Evolutionary conservation across 2,888 invertebrate genomes (phyloP), one percentile per base, ranked within the genome.

Genomic region (Antheraea yamamai): DNA sequence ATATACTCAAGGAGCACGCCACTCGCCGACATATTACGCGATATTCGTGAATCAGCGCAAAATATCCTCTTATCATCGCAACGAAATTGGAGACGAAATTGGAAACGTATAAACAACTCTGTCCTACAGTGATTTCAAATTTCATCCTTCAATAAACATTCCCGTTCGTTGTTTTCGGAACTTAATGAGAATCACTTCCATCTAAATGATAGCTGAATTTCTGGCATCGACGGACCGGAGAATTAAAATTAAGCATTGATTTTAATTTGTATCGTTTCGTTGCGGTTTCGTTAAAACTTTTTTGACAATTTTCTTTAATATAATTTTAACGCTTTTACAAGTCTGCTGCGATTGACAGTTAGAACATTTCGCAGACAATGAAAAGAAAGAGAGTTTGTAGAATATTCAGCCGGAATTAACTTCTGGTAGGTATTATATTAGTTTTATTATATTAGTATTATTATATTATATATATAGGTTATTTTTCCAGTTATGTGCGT

Each of bases 21-120:
- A 81, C 79, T 79, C 79, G 79, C 79, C 80, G 77, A 86, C 86
- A 85, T 88, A 89, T 88, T 88, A 85, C 84, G 47, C 12, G 85
- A 86, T 88, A 87, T 87, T 87, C 82, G 83, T 76, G 85, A 84
- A 87, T 88, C 84, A 83, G 83, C 81, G 74, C 68, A 83, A 85
- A 85, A 86, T 84, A 83, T 84, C 78, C 77, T 79, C 80, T 83
- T 81, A 84, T 82, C 80, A 83, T 84, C 81, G 77, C 79, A 78
- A 78, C 79, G 79, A 78, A 81, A 83, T 82, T 80, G 79, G 75
- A 81, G 77, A 79, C 75, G 73, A 82, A 84, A 85, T 85, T 81
- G 81, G 83, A 85, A 83, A 84, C 82, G 80, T 85, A 87, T 85
- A 88, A 87, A 85, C 84, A 86, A 83, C 66, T 66, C 72, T 75